A percentile compares a stretch with the other conserved stretches of the same genome.
Conservation (phyloP, 2,888 invertebrate species). For the Bombylius major region DNA sequence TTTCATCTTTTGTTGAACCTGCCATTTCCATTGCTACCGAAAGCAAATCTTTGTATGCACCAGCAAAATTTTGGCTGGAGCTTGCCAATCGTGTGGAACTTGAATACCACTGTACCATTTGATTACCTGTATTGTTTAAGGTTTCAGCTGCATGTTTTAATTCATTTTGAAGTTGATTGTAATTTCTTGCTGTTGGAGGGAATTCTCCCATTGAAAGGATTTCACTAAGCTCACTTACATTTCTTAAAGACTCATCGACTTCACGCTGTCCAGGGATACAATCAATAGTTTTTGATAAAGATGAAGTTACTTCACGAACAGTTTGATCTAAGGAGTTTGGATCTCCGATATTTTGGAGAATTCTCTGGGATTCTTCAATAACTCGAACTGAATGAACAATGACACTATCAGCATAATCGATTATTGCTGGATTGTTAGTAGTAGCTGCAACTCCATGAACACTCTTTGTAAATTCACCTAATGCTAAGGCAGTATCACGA, state of each 20-base stretch:
- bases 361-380: conserved; percentile 69
- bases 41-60: conserved; percentile 64
- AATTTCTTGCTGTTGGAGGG: conserved; percentile 59
- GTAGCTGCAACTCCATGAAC: conserved; percentile 70
- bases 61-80: conserved; percentile 64
- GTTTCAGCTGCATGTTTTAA: conserved; percentile 72
- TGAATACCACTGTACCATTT: conserved; percentile 66
- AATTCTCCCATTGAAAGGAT: conserved; percentile 61
- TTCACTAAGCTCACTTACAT: conserved; percentile 64
- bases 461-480: conserved; percentile 59
- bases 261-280: conserved; percentile 89
- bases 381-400: conserved; percentile 63
- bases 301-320: conserved; percentile 56
- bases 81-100: conserved; percentile 57
- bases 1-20: conserved; percentile 63
- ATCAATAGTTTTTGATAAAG: conserved; percentile 53
- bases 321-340: conserved; percentile 49
- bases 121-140: conserved; percentile 70
- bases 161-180: conserved; percentile 73
- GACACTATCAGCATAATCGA: conserved; percentile 65
- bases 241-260: conserved; percentile 77
- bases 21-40: conserved; percentile 76
- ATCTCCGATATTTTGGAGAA: conserved; percentile 31
- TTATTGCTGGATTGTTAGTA: conserved; percentile 47
- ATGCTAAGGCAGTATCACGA: conserved; percentile 62